Conservation (phyloP, 2,888 invertebrate genomes). For the Calameuta pallipes region DNA sequence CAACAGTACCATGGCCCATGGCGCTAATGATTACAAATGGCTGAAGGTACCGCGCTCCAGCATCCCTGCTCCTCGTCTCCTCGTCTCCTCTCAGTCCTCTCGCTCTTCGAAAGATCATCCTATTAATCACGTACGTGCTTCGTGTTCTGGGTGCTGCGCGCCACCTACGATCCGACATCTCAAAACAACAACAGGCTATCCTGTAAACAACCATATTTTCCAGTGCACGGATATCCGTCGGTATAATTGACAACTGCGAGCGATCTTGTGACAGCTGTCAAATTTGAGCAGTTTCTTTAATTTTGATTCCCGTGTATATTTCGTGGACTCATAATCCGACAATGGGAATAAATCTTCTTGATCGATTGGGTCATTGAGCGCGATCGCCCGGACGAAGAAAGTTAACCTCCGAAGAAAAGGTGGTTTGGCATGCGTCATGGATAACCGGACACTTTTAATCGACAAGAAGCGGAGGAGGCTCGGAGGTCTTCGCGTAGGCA, state of each 20-base stretch:
- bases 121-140: conserved; percentile 37
- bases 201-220: too few species aligned
- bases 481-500: background rate
- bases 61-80: background rate
- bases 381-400: too few species aligned
- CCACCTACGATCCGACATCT: too few species aligned
- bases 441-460: background rate
- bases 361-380: too few species aligned
- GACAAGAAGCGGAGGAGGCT: background rate
- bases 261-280: too few species aligned
- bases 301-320: too few species aligned
- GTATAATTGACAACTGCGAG: too few species aligned
- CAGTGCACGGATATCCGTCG: too few species aligned
- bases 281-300: too few species aligned
- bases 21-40: conserved; percentile 60
- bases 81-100: conserved; percentile 7
- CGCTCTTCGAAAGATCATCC: conserved; percentile 35
- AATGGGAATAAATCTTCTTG: too few species aligned
- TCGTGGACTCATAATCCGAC: too few species aligned
- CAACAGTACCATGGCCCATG: conserved; percentile 51
- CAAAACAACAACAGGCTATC: too few species aligned
- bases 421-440: background rate
- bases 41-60: conserved; percentile 29
- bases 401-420: background rate
- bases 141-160: conserved; percentile 15